Evolutionary conservation across 30 jellyfish, hydroid and myxozoan genomes (phyloP).

Genomic region (Nemopilema nomurai): DNA sequence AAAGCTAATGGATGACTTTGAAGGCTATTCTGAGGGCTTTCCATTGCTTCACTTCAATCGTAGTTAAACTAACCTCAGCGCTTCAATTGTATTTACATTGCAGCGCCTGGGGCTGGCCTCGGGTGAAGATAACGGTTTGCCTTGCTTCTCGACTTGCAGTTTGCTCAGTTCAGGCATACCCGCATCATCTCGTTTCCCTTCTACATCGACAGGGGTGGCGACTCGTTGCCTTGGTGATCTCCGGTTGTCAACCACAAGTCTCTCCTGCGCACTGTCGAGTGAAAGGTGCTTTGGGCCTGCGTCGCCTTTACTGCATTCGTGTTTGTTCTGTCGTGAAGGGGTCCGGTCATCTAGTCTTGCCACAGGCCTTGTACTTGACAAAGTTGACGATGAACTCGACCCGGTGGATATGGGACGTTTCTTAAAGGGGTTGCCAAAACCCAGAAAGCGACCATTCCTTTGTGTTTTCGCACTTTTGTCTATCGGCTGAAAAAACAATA

Average conservation of each 20-base stretch:
- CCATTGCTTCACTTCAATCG: background rate
- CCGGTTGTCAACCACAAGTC: conserved; percentile 47
- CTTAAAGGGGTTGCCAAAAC: conserved; percentile 52
- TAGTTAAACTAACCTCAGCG: conserved; percentile 12
- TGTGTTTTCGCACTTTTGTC: conserved; percentile 12
- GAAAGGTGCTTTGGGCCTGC: conserved; percentile 35
- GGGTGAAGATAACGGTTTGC: background rate
- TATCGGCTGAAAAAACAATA: conserved; percentile 19
- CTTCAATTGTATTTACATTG: conserved; percentile 29
- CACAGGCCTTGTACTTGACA: background rate
- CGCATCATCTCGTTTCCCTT: background rate
- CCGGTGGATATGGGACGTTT: conserved; percentile 28
- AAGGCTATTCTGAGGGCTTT: too few relatives aligned
- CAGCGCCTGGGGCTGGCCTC: conserved; percentile 8
- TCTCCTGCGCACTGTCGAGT: conserved; percentile 37
- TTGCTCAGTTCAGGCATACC: background rate
- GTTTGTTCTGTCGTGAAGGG: background rate
- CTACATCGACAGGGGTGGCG: conserved; percentile 8
- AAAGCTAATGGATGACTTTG: too few relatives aligned
- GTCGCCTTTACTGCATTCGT: background rate
- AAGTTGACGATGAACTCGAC: conserved; percentile 12
- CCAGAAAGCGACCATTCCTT: conserved; percentile 40
- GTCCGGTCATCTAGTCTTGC: background rate
- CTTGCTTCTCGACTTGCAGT: background rate
- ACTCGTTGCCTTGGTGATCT: conserved; percentile 35